These are phyloP conservation scores for Drosophila tani DNA, from an alignment of 1,140 invertebrate species.

Conservation along the genomic window DNA sequence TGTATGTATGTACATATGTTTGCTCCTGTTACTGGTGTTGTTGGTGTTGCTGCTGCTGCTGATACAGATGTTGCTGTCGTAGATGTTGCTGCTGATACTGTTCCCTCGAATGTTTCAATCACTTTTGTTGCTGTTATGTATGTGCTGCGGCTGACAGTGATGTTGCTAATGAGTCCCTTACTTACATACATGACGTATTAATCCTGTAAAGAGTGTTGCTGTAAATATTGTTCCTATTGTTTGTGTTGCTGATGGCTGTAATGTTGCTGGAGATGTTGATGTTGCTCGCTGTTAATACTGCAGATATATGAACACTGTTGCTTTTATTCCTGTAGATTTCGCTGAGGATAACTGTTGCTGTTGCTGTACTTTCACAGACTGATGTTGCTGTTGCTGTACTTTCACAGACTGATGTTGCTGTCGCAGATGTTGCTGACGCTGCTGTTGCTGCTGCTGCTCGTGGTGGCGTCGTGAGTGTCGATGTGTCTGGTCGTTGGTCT, in stretches of 20 bases:
- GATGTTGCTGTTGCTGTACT: neutral
- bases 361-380: neutral
- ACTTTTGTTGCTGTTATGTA: neutral
- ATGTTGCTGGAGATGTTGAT: neutral
- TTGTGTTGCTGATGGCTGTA: neutral
- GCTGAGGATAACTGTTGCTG: constrained; percentile 8
- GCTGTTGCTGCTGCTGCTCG: neutral
- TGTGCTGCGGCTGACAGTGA: neutral
- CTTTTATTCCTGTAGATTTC: neutral
- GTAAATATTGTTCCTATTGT: neutral
- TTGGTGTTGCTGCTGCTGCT: neutral
- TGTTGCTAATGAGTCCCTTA: neutral
- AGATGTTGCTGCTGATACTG: neutral
- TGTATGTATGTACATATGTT: neutral
- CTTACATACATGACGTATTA: neutral
- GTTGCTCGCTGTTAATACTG: neutral
- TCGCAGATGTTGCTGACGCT: neutral
- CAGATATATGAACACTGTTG: neutral
- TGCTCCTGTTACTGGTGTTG: neutral
- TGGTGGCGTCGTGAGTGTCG: constrained; percentile 6
- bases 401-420: constrained; percentile 23
- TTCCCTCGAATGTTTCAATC: neutral
- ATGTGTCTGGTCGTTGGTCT: constrained; percentile 9
- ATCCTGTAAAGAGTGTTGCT: neutral
- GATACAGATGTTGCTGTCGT: neutral